Conservation (phyloP, 2,888 invertebrate genomes). For the Ligdia adustata region DNA sequence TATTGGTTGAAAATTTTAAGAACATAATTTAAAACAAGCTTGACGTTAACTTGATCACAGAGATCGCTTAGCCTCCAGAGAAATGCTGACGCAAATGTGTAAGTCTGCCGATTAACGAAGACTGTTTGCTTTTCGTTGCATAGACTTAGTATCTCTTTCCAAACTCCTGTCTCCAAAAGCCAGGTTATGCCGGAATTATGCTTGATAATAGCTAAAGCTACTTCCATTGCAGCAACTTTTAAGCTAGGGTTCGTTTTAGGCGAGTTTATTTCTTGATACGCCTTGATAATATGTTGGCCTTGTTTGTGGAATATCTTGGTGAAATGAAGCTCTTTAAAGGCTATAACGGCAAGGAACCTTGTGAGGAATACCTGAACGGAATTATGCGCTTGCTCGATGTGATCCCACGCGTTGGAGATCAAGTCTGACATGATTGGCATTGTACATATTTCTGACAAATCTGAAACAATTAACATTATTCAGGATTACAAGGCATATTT, state of each 20-base stretch:
- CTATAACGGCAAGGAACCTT: slow-evolving; percentile 85
- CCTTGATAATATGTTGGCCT: slow-evolving; percentile 50
- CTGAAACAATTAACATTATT: slow-evolving; percentile 53
- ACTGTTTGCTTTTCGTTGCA: slow-evolving; percentile 87
- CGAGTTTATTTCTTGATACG: slow-evolving; percentile 54
- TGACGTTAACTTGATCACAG: slow-evolving; percentile 74
- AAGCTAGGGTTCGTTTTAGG: slow-evolving; percentile 82
- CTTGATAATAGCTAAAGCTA: slow-evolving; percentile 83
- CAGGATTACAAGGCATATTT: not conserved
- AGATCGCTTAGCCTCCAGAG: slow-evolving; percentile 82
- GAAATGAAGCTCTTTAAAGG: slow-evolving; percentile 84
- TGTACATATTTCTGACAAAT: slow-evolving; percentile 50
- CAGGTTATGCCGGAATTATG: slow-evolving; percentile 87
- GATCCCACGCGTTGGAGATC: slow-evolving; percentile 53
- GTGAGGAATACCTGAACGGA: slow-evolving; percentile 85
- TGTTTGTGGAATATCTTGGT: slow-evolving; percentile 77
- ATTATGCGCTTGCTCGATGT: slow-evolving; percentile 52
- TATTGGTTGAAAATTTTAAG: slow-evolving; percentile 84
- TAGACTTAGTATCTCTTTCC: slow-evolving; percentile 86
- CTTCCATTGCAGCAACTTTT: slow-evolving; percentile 87
- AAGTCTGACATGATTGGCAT: slow-evolving; percentile 58
- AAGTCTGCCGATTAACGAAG: slow-evolving; percentile 88
- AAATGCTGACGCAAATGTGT: slow-evolving; percentile 85
- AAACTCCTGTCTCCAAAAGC: slow-evolving; percentile 85
- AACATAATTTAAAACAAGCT: slow-evolving; percentile 81